These are phyloP conservation scores for Drosophila auraria DNA, from an alignment of 1,140 invertebrate species.

Conservation along the genomic window DNA sequence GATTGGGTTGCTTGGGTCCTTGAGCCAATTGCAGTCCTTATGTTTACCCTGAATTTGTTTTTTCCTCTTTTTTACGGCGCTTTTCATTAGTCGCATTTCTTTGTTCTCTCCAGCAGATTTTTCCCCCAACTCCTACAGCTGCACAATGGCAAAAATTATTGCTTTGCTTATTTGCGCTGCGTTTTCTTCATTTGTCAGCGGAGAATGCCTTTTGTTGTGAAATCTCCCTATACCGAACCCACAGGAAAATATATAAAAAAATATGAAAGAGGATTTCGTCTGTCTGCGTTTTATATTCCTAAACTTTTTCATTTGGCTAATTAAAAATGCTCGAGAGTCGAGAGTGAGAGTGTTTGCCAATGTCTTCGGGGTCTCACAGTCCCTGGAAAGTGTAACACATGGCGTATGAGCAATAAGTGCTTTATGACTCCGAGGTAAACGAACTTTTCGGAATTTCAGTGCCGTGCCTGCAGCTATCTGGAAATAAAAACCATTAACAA, in stretches of 20 bases:
- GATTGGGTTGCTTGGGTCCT: background rate
- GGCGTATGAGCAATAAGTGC: constrained; percentile 73
- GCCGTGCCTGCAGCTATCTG: constrained; percentile 23
- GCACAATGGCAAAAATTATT: constrained; percentile 74
- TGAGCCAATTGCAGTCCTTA: constrained; percentile 56
- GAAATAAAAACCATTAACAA: constrained; percentile 13
- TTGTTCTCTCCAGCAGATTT: constrained; percentile 54
- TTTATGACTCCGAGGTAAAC: constrained; percentile 70
- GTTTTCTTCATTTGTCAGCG: constrained; percentile 73
- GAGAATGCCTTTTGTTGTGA: constrained; percentile 28
- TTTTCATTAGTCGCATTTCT: constrained; percentile 66
- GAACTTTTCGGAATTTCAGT: constrained; percentile 43
- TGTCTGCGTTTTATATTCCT: constrained; percentile 58
- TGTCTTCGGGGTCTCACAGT: constrained; percentile 61
- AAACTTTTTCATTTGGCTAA: constrained; percentile 83
- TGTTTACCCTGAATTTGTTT: constrained; percentile 64
- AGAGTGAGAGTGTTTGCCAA: constrained; percentile 49
- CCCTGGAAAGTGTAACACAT: constrained; percentile 66
- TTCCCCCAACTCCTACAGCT: constrained; percentile 8
- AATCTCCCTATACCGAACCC: constrained; percentile 16
- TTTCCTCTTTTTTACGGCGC: constrained; percentile 27
- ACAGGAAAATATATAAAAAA: constrained; percentile 47
- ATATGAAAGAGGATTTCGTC: constrained; percentile 40
- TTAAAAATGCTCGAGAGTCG: constrained; percentile 71
- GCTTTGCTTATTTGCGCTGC: constrained; percentile 71